Evolutionary conservation across 2,797 vertebrate species (phyloP), one percentile per base, ranked within the genome.

Genomic region (Microchirus variegatus): DNA sequence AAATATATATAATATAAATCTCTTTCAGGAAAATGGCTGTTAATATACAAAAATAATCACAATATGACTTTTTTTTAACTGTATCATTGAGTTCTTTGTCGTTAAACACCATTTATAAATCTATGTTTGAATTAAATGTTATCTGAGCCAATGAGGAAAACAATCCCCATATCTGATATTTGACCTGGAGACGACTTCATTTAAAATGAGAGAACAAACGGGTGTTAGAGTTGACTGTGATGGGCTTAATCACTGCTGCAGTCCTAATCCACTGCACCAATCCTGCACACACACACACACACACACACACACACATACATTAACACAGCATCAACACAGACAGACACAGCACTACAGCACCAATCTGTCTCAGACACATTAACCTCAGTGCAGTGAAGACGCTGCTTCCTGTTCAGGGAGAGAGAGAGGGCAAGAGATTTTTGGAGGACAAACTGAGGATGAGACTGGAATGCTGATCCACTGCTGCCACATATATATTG

Each of bases 181-280:
- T 43, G 31, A 52, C 45, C 51, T 49, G 13, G 55, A 16, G 31
- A 56, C 26, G 16, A 36, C 9, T 36, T 50, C 1, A 43, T 49
- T 46, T 58, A 48, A 63, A 59, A 66, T 22, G 47, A 62, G 38
- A 18, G 10, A 5, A 37, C 46, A 64, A 73, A 63, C 67, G 75
- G 66, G 53, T 77, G 65, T 69, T 64, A 18, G 35, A 59, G 38
- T 69, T 72, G 46, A 22, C 59, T 77, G n/a, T 74, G 67, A 80
- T 73, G 57, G 54, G 57, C 59, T 84, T 73, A 76, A 76, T 75
- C 71, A 72, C 69, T 76, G 64, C 74, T 81, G 80, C 81, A 84
- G 75, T 61, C 47, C 51, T 85, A 85, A 83, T 83, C 71, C 73
- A 74, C 54, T 85, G 78, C 84, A 82, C 37, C 81, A 84, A 85